Percentiles rank a stretch among this genome's conserved stretches.
These are phyloP conservation scores for Mus musculus DNA, from an alignment of 2,113 vertebrate genomes.

Conservation along the genomic window DNA sequence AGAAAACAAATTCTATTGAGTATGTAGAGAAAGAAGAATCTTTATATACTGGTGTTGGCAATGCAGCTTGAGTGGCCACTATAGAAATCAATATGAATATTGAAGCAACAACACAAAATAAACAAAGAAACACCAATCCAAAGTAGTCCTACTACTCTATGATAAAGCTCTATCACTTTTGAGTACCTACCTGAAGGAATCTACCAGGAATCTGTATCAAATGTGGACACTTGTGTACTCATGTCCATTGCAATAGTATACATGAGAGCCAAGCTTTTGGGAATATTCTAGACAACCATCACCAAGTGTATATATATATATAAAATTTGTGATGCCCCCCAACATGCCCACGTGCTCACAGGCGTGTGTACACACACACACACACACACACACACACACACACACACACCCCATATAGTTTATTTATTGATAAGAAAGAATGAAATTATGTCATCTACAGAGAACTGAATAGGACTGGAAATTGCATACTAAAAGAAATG, in stretches of 20 bases:
- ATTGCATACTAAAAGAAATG: background rate
- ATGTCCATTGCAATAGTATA: background rate
- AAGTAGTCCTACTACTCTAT: background rate
- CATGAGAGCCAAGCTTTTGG: background rate
- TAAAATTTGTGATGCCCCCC: background rate
- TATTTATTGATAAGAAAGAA: background rate
- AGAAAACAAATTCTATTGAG: background rate
- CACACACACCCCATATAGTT: background rate
- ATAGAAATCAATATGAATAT: background rate
- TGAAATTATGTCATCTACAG: no score
- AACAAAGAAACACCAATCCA: background rate
- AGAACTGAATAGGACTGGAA: background rate
- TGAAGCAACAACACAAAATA: background rate
- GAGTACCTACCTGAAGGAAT: background rate
- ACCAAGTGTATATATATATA: background rate
- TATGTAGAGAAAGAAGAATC: background rate
- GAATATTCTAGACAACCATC: background rate
- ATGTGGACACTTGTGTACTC: background rate
- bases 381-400: no score
- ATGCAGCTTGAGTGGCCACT: background rate
- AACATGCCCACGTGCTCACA: no score
- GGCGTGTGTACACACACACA: fast-evolving
- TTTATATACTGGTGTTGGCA: background rate
- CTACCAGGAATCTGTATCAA: background rate
- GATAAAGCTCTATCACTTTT: background rate